Percentiles rank a stretch among this genome's conserved stretches.
These are phyloP conservation scores for Sminthurinus aureus DNA, from an alignment of 2,888 invertebrate species.

Conservation along the genomic window DNA sequence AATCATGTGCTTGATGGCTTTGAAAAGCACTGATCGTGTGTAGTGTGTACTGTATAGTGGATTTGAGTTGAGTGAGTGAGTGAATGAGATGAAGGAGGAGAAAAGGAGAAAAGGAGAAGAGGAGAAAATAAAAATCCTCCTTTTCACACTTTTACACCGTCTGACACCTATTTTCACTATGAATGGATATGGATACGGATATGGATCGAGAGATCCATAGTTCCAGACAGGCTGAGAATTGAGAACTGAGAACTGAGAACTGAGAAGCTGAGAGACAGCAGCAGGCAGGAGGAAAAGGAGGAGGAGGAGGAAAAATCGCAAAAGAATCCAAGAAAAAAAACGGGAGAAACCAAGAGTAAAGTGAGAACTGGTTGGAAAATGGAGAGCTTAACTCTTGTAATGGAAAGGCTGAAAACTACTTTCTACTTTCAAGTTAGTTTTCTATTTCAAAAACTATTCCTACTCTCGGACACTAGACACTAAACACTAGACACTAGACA, in stretches of 20 bases:
- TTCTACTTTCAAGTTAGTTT: too few species aligned
- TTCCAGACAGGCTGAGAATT: too few species aligned
- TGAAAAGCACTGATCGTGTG: background rate
- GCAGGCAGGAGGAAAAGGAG: background rate
- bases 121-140: background rate
- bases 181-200: background rate
- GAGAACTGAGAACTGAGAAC: too few species aligned
- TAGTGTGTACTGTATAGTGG: background rate
- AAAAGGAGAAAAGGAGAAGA: background rate
- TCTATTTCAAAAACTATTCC: background rate
- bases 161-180: background rate
- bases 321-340: background rate
- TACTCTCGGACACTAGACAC: background rate
- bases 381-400: slow-evolving; percentile 3
- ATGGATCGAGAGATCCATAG: too few species aligned
- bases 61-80: background rate
- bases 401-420: background rate
- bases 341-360: background rate
- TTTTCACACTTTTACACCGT: background rate
- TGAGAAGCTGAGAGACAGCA: background rate
- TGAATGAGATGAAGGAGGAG: background rate
- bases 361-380: background rate
- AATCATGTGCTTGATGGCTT: background rate
- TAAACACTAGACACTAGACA: too few species aligned
- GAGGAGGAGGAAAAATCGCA: background rate